Base-by-base conservation (phyloP, 2,113 vertebrate species). In the Orthonyx spaldingii region DNA sequence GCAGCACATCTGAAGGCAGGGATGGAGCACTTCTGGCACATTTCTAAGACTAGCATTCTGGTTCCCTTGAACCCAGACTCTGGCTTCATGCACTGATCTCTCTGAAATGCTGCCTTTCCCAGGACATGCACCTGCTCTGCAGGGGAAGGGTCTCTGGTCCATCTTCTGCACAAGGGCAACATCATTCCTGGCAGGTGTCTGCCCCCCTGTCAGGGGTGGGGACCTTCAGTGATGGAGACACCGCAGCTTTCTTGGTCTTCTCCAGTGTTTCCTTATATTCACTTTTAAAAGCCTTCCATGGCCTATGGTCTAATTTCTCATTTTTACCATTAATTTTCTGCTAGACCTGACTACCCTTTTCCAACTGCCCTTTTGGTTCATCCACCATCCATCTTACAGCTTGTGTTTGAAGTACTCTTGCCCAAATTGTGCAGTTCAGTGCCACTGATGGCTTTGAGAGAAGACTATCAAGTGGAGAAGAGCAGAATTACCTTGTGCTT, bases 201-300 rank as follows among this genome's bases (percentile, higher is more conserved):
- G 6, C 17, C 17, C 44, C 44, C 1, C 4, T 1, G 0, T 26
- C 52, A 70, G 2, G 0, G 1, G 35, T 18, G 39, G 32, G 56
- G 32, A 83, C 11, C 32, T 52, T 76, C 66, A 59, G 9, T 0
- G 1, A 27, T 17, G 20, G 72, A 60, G 13, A 72, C 59, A 35
- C 14, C 32, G 35, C 33, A 77, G 24, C 23, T 84, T 91, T 49
- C 71, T 47, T 19, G 42, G 3, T 39, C 55, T 77, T 84, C 41
- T 93, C 19, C 59, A 72, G 11, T 20, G 6, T 49, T 69, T 60
- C 32, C 18, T 69, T 39, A 72, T 7, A n/a, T 35, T 53, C 30
- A 46, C 27, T 35, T 84, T 71, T 28, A 69, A 93, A 86, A 93
- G 20, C 2, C 4, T 86, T 47, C n/a, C 1, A 1, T 77, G 33